Conservation (phyloP, 2,113 vertebrate genomes). For the Corythornis cristatus region DNA sequence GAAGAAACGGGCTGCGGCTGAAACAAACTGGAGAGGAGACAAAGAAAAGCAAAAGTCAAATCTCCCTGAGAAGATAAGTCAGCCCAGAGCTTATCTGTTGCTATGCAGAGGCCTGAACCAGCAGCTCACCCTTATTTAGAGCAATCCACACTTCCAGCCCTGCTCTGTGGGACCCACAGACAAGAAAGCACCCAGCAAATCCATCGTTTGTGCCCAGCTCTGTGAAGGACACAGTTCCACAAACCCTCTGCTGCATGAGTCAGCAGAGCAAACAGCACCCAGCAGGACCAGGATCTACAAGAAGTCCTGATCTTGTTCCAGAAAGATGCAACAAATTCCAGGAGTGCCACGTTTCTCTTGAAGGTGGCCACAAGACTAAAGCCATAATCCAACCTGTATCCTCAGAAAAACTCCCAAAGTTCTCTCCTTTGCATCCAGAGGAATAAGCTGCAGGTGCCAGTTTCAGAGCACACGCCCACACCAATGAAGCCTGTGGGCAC, state of each 20-base stretch:
- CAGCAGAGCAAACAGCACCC: background rate
- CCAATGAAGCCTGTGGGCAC: background rate
- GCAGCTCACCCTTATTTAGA: conserved; percentile 16
- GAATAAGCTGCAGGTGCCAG: background rate
- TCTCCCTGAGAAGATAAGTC: conserved; percentile 5
- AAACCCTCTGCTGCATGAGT: background rate
- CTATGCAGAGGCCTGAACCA: background rate
- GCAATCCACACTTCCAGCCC: background rate
- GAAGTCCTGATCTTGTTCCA: background rate
- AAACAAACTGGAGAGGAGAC: background rate
- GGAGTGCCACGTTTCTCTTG: background rate
- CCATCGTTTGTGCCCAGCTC: background rate
- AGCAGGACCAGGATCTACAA: background rate
- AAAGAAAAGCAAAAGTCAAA: conserved; percentile 25
- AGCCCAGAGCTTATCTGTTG: conserved; percentile 46
- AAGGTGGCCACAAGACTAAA: background rate
- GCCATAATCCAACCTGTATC: background rate
- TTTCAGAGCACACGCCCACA: background rate
- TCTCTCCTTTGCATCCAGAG: background rate
- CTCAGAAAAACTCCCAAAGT: background rate
- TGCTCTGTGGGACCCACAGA: background rate
- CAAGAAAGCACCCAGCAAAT: background rate
- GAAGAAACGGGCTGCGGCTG: background rate
- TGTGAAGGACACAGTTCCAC: background rate
- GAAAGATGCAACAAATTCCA: background rate